These are phyloP conservation scores for Xestia c-nigrum DNA, from an alignment of 2,888 invertebrate species.

Conservation along the genomic window DNA sequence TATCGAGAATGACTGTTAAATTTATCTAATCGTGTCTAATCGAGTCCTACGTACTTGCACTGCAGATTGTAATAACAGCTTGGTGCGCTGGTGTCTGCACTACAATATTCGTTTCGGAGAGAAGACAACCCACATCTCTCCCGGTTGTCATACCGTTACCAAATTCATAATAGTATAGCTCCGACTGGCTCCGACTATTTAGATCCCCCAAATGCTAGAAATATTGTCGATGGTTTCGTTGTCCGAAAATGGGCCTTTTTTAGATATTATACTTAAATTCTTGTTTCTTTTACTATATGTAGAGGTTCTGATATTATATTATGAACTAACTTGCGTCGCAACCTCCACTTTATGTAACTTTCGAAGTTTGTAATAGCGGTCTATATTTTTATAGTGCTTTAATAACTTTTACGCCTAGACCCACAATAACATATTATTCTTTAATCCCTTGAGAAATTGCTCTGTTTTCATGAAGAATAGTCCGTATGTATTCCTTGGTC, in stretches of 20 bases:
- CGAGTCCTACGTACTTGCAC: no score
- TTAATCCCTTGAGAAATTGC: slow-evolving; percentile 48
- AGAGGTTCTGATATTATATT: slow-evolving; percentile 1
- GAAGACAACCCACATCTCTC: background rate
- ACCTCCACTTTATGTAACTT: slow-evolving; percentile 34
- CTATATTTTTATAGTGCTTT: slow-evolving; percentile 42
- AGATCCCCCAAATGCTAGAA: background rate
- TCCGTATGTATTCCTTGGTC: slow-evolving; percentile 24
- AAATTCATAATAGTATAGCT: background rate
- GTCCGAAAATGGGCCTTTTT: background rate
- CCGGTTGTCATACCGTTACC: background rate
- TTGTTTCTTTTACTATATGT: slow-evolving; percentile 19
- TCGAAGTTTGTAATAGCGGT: slow-evolving; percentile 13
- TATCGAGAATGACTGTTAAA: no score
- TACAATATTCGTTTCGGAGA: background rate
- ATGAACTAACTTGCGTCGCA: background rate
- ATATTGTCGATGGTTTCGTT: background rate
- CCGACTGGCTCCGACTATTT: background rate
- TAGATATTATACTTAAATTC: slow-evolving; percentile 5
- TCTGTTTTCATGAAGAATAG: slow-evolving; percentile 45
- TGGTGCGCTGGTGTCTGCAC: no score
- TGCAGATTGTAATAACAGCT: no score
- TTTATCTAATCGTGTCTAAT: no score
- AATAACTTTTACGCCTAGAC: slow-evolving; percentile 49
- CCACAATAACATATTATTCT: slow-evolving; percentile 30